Conservation (phyloP, 2,113 vertebrate species). For the Psilopsiagon aymara region DNA sequence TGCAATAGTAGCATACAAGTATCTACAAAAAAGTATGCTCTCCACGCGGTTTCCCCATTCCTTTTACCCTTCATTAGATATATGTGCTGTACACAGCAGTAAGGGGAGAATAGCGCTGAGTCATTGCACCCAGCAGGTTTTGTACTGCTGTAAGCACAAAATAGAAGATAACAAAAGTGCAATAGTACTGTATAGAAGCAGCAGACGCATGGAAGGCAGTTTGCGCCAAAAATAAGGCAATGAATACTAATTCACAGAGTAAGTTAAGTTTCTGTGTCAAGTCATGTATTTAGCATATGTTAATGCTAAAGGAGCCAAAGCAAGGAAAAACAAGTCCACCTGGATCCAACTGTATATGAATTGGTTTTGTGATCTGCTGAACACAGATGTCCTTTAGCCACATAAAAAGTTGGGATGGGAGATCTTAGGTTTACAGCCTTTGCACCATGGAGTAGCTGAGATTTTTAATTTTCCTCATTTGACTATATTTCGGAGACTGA, state of each 20-base stretch:
- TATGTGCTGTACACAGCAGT: background rate
- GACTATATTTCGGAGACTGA: conserved; percentile 3
- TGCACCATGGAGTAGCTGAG: background rate
- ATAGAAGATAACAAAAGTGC: background rate
- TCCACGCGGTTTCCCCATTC: background rate
- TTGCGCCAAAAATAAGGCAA: background rate
- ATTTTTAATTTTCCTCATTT: conserved; percentile 50
- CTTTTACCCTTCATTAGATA: background rate
- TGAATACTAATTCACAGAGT: background rate
- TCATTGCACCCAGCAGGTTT: background rate
- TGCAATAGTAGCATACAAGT: background rate
- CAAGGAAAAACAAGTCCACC: background rate
- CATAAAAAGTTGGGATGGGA: background rate
- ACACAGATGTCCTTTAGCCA: conserved; percentile 23
- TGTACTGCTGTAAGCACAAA: background rate
- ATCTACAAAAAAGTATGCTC: background rate
- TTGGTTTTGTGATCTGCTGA: background rate
- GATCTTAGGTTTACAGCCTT: background rate
- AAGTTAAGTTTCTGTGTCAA: background rate
- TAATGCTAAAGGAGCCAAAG: background rate
- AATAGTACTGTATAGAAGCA: background rate
- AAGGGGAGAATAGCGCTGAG: background rate
- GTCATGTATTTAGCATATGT: background rate
- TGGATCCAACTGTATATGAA: background rate
- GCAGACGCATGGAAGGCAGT: background rate